Evolutionary conservation across 2,113 vertebrate genomes (phyloP).

Genomic region (Rhinoptilus africanus): DNA sequence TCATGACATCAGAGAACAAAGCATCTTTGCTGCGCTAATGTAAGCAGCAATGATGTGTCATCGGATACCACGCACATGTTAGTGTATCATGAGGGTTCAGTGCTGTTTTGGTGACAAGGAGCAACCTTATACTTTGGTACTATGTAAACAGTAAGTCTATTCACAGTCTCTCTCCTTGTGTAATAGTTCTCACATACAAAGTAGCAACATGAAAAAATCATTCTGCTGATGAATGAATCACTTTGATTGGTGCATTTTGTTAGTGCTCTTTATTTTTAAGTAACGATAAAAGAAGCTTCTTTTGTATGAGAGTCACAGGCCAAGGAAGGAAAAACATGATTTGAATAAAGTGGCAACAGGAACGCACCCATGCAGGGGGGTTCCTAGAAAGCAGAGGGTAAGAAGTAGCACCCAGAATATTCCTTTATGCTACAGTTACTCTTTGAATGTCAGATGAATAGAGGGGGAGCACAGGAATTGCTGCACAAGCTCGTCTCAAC

Average conservation of each 20-base stretch:
- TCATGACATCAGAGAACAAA: constrained; percentile 71
- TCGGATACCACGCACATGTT: background rate
- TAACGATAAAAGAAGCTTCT: background rate
- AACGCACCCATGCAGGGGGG: background rate
- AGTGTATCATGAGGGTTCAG: constrained; percentile 43
- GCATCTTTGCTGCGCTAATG: constrained; percentile 50
- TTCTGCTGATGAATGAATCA: constrained; percentile 53
- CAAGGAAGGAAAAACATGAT: background rate
- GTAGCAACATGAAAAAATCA: constrained; percentile 61
- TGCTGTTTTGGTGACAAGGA: constrained; percentile 68
- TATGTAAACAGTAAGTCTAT: constrained; percentile 71
- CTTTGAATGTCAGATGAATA: background rate
- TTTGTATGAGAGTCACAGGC: background rate
- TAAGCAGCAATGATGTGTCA: constrained; percentile 61
- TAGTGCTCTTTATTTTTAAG: constrained; percentile 45
- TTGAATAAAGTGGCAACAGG: background rate
- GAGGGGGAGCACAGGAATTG: background rate
- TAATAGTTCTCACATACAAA: constrained; percentile 66
- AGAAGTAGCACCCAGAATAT: background rate
- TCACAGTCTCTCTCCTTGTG: constrained; percentile 54
- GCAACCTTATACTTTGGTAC: constrained; percentile 74
- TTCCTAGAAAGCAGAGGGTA: background rate
- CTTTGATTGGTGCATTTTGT: constrained; percentile 33
- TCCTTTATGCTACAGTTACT: background rate
- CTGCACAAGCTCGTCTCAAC: background rate